Conservation (phyloP, 2,113 vertebrate species). For the Leucopsar rothschildi region DNA sequence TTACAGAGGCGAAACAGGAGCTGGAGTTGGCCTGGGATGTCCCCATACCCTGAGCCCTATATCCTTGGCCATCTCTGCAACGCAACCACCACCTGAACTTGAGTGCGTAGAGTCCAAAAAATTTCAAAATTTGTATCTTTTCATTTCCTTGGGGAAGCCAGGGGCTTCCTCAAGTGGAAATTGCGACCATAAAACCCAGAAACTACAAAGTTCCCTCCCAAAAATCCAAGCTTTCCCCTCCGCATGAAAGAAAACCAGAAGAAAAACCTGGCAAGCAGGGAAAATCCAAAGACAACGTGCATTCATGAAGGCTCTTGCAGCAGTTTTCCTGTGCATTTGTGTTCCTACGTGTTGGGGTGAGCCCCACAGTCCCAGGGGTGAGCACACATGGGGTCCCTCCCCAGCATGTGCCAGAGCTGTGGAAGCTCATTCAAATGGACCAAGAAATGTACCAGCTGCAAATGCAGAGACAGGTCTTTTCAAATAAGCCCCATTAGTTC, state of each 20-base stretch:
- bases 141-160: neutral
- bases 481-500: conserved; percentile 55
- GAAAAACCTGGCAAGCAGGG: neutral
- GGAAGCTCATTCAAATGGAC: neutral
- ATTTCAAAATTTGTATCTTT: neutral
- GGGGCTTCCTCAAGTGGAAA: neutral
- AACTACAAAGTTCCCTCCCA: rapidly evolving
- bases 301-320: neutral
- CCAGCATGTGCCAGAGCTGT: neutral
- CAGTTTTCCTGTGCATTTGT: rapidly evolving
- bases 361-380: rapidly evolving
- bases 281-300: neutral
- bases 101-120: neutral
- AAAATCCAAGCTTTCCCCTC: neutral
- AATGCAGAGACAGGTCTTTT: conserved; percentile 32
- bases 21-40: neutral
- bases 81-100: neutral
- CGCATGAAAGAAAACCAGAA: neutral
- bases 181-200: neutral
- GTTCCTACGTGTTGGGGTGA: neutral
- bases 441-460: neutral
- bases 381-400: neutral
- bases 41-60: neutral
- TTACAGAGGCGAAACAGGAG: neutral
- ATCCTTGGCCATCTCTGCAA: neutral